Percentiles rank a stretch among this genome's conserved stretches.
These are phyloP conservation scores for Ceramica pisi DNA, from an alignment of 2,888 invertebrate species.

Conservation along the genomic window DNA sequence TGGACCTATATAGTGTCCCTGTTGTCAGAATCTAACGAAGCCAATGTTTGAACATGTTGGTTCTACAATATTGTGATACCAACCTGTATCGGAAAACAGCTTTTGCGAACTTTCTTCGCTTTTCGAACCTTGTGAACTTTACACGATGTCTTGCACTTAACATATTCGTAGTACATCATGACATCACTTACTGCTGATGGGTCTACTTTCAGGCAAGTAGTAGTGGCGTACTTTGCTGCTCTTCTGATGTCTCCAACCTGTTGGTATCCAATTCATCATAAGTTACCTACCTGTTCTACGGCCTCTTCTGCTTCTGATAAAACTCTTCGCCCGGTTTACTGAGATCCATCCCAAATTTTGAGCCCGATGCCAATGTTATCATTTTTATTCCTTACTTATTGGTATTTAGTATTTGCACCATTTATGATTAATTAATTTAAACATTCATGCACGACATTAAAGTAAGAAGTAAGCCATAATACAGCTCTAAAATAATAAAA, in stretches of 20 bases:
- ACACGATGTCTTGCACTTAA: slow-evolving; percentile 38
- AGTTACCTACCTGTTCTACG: slow-evolving; percentile 50
- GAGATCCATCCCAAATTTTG: slow-evolving; percentile 41
- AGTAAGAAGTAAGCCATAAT: slow-evolving; percentile 43
- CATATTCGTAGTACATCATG: slow-evolving; percentile 48
- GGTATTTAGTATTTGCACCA: slow-evolving; percentile 25
- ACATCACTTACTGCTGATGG: slow-evolving; percentile 42
- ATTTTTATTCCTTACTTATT: not conserved
- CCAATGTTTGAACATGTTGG: slow-evolving; percentile 51
- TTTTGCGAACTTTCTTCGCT: slow-evolving; percentile 45
- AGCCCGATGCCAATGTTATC: slow-evolving; percentile 29
- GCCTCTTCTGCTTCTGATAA: slow-evolving; percentile 10
- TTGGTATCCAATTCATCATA: slow-evolving; percentile 58
- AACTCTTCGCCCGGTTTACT: slow-evolving; percentile 26
- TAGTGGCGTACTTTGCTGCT: slow-evolving; percentile 48
- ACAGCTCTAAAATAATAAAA: slow-evolving; percentile 48
- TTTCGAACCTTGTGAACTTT: slow-evolving; percentile 48
- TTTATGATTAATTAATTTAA: slow-evolving; percentile 18
- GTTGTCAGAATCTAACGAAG: slow-evolving; percentile 30
- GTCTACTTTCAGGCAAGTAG: slow-evolving; percentile 47
- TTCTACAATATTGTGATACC: slow-evolving; percentile 53
- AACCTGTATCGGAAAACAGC: slow-evolving; percentile 53
- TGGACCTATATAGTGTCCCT: slow-evolving; percentile 5
- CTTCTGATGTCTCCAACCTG: slow-evolving; percentile 52
- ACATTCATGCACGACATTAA: slow-evolving; percentile 46